Conservation (phyloP, 2,888 invertebrate genomes). For the Hydrotaea cyrtoneurina region DNA sequence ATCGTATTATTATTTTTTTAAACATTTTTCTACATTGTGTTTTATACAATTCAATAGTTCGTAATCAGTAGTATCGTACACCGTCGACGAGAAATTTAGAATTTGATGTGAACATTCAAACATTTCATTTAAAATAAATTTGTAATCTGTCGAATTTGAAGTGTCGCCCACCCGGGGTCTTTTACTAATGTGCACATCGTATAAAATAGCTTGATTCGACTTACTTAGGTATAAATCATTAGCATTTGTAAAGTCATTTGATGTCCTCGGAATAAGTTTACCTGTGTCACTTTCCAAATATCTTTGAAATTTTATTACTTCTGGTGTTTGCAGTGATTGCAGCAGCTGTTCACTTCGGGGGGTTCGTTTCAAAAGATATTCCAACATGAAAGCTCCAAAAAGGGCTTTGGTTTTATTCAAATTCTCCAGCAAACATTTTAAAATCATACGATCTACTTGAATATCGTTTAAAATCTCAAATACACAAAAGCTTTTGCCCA, state of each 20-base stretch:
- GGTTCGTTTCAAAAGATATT: constrained; percentile 46
- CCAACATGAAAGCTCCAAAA: constrained; percentile 37
- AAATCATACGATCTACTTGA: constrained; percentile 16
- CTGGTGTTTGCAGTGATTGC: constrained; percentile 3
- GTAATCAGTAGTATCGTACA: constrained; percentile 41
- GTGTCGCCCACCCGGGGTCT: constrained; percentile 37
- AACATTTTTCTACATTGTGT: constrained; percentile 49
- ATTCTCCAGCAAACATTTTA: constrained; percentile 21
- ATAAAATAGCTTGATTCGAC: background rate
- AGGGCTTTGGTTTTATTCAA: constrained; percentile 33
- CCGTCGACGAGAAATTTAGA: background rate
- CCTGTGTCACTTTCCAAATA: background rate
- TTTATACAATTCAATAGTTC: constrained; percentile 43
- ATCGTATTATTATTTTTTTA: constrained; percentile 41
- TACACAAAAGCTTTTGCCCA: constrained; percentile 36
- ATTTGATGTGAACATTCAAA: constrained; percentile 42
- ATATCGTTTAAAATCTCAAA: constrained; percentile 26
- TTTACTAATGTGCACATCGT: constrained; percentile 31
- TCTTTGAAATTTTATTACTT: background rate
- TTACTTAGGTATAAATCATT: constrained; percentile 12
- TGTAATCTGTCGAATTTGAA: constrained; percentile 42
- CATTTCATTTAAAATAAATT: constrained; percentile 61
- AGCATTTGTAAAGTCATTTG: constrained; percentile 42
- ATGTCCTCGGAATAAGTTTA: background rate
- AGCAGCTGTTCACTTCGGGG: constrained; percentile 35